Conservation (phyloP, 35 echinoderm and acorn worm genomes). For the Ptychodera flava region DNA sequence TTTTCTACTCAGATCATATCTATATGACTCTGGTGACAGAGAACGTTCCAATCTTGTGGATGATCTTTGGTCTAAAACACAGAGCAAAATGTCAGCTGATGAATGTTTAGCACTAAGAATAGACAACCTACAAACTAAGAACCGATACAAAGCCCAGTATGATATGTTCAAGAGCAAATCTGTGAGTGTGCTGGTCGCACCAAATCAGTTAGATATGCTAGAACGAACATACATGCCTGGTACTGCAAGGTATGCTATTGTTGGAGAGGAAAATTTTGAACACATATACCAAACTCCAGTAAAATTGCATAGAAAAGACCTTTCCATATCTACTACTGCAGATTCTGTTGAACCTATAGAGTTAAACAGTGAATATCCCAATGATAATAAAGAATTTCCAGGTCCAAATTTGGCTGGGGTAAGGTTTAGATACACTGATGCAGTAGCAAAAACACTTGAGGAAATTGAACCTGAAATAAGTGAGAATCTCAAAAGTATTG, state of each 20-base stretch:
- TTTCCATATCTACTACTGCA: no score
- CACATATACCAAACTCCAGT: constrained; percentile 40
- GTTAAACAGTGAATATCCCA: no score
- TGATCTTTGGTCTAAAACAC: neutral
- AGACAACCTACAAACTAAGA: neutral
- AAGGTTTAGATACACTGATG: constrained; percentile 20
- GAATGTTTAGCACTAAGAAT: constrained; percentile 39
- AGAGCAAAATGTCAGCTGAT: constrained; percentile 5
- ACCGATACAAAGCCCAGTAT: constrained; percentile 24
- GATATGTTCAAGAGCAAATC: constrained; percentile 2
- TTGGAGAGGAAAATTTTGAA: neutral
- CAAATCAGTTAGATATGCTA: neutral
- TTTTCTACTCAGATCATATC: neutral
- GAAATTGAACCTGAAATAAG: constrained; percentile 31
- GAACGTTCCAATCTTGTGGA: neutral
- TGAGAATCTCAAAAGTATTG: neutral
- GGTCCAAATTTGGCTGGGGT: constrained; percentile 36
- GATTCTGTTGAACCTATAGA: no score
- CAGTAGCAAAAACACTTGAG: constrained; percentile 41
- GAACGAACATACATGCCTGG: constrained; percentile 33
- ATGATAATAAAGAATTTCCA: constrained; percentile 18
- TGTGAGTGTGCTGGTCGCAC: neutral
- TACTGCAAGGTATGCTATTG: constrained; percentile 11
- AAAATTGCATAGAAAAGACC: constrained; percentile 10
- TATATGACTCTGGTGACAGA: neutral